Evolutionary conservation across 2,797 vertebrate genomes (phyloP), one percentile per base, ranked within the genome.

Genomic region (Dallia pectoralis): DNA sequence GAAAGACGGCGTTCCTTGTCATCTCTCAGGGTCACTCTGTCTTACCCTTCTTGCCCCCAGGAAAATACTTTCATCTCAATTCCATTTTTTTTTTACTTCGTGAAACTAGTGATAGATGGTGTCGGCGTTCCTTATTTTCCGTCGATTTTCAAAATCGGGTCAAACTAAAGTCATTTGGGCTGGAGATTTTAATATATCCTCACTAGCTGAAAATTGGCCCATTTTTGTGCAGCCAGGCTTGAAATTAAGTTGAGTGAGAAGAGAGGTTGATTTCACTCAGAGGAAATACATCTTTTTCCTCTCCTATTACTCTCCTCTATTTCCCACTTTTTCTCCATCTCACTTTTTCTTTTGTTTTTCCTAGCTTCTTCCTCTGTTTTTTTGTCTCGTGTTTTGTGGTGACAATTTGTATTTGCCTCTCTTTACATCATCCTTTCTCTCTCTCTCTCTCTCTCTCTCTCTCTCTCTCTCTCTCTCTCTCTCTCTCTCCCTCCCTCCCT

Each of bases 201-300:
- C 71, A 72, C 51, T 56, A 27, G 62, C 71, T 74, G 77, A 76
- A 85, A 84, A 85, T 72, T 77, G 81, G 73, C 66, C 80, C 83
- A 81, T 85, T 86, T 87, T 81, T 69, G 75, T 48, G 85, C 89
- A 88, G 82, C 72, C 87, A 89, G 77, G 78, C 88, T 85, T 91
- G 86, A 91, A 92, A 92, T 91, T 75, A 89, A 78, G 74, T 74
- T 76, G 74, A 84, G 77, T 51, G 19, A 76, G 79, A 75, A 85
- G 81, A 82, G 72, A 73, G 80, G 84, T 88, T 86, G 82, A 89
- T 90, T 88, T 84, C 78, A 75, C 67, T 77, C 76, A 84, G 79
- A 84, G 77, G 79, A 79, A 86, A 87, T 83, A 80, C 70, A 87
- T 84, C 67, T 29, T 74, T 70, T 71, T 76, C 80, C 62, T 77